phyloP scores from a whole-genome alignment of 1,140 invertebrate species.

The Platyscapa corneri region DNA sequence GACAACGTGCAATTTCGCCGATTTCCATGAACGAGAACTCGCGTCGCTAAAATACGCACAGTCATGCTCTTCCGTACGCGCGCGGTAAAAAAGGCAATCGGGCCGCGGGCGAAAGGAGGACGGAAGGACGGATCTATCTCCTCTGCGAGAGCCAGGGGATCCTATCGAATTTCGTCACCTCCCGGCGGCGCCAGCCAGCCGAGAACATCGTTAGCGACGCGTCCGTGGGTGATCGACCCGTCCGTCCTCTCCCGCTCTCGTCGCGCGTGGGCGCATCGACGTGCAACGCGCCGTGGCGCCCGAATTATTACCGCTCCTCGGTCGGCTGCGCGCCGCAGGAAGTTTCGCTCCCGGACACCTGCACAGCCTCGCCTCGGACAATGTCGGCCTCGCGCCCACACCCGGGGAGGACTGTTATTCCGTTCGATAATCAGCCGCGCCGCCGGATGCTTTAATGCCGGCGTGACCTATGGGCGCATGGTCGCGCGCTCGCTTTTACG shows the following conservation, averaged over 20 bases:
- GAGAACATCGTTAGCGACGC: not conserved
- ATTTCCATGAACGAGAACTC: not conserved
- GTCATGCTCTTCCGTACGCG: not conserved
- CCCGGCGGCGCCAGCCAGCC: too few relatives aligned
- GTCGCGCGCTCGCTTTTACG: too few relatives aligned
- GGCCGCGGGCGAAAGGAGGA: too few relatives aligned
- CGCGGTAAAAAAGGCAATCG: not conserved
- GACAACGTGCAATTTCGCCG: not conserved
- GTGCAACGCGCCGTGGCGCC: not conserved
- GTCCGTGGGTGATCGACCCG: not conserved
- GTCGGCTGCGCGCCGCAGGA: not conserved
- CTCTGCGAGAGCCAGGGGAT: not conserved
- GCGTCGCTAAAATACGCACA: not conserved
- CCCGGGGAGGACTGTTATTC: too few relatives aligned
- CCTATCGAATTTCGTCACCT: not conserved
- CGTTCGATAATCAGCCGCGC: too few relatives aligned
- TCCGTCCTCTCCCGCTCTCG: too few relatives aligned
- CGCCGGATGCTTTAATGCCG: too few relatives aligned
- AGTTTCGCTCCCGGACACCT: not conserved
- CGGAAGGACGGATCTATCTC: not conserved
- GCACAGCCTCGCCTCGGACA: not conserved
- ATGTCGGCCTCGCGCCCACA: not conserved
- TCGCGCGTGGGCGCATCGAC: not conserved
- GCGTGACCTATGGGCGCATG: too few relatives aligned
- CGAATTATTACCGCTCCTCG: not conserved